phyloP scores from a whole-genome alignment of 1,140 invertebrate genomes.

The Magallana gigas region DNA sequence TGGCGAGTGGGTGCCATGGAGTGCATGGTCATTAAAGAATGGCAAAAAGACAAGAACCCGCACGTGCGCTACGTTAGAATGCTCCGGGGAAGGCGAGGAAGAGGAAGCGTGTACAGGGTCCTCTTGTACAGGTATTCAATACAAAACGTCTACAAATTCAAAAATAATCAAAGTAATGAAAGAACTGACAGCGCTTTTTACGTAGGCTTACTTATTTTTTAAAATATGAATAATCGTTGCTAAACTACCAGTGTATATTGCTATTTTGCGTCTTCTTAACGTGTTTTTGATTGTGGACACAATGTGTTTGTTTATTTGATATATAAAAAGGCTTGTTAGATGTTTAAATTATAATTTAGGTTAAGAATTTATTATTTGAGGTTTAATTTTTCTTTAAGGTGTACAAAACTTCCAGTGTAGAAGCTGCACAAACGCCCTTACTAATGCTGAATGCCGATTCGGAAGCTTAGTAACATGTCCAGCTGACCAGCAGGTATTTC shows the following conservation, averaged over 20 bases:
- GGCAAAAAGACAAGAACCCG: neutral
- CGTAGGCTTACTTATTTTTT: too few relatives aligned
- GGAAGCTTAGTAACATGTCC: slow-evolving; percentile 9
- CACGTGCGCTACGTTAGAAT: neutral
- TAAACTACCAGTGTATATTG: too few relatives aligned
- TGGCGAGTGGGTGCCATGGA: slow-evolving; percentile 10
- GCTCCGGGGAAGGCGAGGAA: neutral
- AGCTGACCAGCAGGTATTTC: neutral
- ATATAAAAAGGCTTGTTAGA: too few relatives aligned
- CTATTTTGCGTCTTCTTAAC: too few relatives aligned
- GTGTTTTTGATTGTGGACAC: too few relatives aligned
- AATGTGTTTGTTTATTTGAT: too few relatives aligned
- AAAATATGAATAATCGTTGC: too few relatives aligned
- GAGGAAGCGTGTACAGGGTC: neutral
- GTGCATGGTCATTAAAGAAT: slow-evolving; percentile 22
- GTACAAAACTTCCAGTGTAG: slow-evolving; percentile 15
- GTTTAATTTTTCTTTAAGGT: neutral
- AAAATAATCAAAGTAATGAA: too few relatives aligned
- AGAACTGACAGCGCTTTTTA: too few relatives aligned
- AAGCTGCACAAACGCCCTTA: neutral
- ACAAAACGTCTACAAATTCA: neutral
- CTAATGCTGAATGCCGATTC: neutral
- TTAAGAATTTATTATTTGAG: too few relatives aligned
- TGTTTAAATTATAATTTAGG: too few relatives aligned
- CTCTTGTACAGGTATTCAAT: neutral